These are phyloP conservation scores for Chloromyia formosa DNA, from an alignment of 2,888 invertebrate genomes.

Conservation along the genomic window DNA sequence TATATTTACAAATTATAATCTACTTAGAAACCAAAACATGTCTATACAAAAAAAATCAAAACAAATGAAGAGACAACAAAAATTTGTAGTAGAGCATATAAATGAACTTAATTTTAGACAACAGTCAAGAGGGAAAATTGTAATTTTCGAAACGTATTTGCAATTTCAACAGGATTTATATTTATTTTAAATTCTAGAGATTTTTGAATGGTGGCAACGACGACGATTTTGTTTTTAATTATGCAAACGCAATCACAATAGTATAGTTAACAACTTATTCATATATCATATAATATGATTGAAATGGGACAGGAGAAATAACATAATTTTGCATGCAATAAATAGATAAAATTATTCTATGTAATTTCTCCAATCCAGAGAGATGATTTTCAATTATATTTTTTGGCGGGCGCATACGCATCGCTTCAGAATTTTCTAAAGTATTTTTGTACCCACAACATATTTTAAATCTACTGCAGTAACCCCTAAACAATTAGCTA, in stretches of 20 bases:
- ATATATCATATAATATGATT: background rate
- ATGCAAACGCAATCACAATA: too few species aligned
- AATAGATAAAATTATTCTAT: too few species aligned
- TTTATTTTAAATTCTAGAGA: too few species aligned
- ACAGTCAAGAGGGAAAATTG: background rate
- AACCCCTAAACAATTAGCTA: too few species aligned
- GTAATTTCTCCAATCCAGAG: too few species aligned
- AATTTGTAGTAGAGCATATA: too few species aligned
- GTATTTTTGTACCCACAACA: background rate
- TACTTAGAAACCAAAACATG: background rate
- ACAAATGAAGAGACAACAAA: background rate
- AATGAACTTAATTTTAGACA: background rate
- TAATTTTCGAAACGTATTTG: background rate
- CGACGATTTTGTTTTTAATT: too few species aligned
- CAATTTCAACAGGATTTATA: too few species aligned
- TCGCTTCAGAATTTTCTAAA: conserved; percentile 1
- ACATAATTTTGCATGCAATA: too few species aligned
- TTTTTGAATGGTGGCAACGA: too few species aligned
- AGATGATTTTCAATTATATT: too few species aligned
- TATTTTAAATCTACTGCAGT: background rate
- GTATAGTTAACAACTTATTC: background rate
- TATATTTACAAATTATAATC: conserved; percentile 3
- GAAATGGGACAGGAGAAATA: too few species aligned
- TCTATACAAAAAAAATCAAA: background rate
- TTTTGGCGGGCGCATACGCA: background rate